These are phyloP conservation scores for Triplophysa tibetana DNA, from an alignment of 2,113 vertebrate species.

Conservation along the genomic window DNA sequence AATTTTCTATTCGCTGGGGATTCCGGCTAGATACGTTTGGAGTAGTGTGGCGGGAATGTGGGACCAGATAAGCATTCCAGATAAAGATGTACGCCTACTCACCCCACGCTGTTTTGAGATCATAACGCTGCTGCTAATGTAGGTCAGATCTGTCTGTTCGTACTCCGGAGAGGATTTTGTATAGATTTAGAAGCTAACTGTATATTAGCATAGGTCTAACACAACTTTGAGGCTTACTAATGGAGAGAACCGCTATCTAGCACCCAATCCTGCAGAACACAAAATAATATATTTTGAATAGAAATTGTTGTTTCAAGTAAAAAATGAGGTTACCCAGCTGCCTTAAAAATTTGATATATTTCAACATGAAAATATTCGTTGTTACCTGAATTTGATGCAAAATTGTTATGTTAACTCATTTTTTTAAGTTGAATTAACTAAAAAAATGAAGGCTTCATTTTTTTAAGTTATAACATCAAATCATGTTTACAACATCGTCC, in stretches of 20 bases:
- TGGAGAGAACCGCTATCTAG: too few relatives aligned
- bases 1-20: constrained; percentile 8
- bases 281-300: too few relatives aligned
- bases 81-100: constrained; percentile 41
- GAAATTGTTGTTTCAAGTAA: too few relatives aligned
- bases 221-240: constrained; percentile 1
- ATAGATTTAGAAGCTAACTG: constrained; percentile 35
- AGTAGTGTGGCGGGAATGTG: constrained; percentile 28
- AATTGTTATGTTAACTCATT: too few relatives aligned
- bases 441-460: too few relatives aligned
- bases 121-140: constrained; percentile 24
- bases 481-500: too few relatives aligned
- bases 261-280: background rate
- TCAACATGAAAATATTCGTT: too few relatives aligned
- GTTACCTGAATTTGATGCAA: too few relatives aligned
- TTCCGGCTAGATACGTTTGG: constrained; percentile 29
- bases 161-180: constrained; percentile 19
- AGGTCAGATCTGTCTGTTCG: constrained; percentile 23
- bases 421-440: too few relatives aligned
- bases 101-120: constrained; percentile 21
- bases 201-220: constrained; percentile 26
- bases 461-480: too few relatives aligned
- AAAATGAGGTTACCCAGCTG: too few relatives aligned
- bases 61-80: constrained; percentile 44
- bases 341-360: too few relatives aligned